Conservation (phyloP, 2,113 vertebrate species). For the Hippocampus guttulatus region DNA sequence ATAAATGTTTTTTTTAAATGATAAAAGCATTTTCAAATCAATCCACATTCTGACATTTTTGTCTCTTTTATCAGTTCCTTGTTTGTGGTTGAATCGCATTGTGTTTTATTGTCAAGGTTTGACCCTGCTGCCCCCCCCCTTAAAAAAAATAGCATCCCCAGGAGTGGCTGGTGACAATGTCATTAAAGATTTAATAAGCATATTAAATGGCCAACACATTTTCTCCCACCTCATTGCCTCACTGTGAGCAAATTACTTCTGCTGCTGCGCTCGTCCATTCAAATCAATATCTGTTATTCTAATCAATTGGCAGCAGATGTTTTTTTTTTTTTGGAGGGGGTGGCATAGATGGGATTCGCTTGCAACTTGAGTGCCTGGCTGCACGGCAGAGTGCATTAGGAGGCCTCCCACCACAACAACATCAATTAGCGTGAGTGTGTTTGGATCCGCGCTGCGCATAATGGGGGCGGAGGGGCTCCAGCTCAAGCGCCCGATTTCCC, state of each 20-base stretch:
- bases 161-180: constrained; percentile 6
- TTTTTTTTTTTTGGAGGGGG: constrained; percentile 2
- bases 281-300: constrained; percentile 60
- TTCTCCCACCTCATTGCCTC: constrained; percentile 36
- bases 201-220: constrained; percentile 39
- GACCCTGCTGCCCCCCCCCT: not conserved
- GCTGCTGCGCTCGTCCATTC: constrained; percentile 36
- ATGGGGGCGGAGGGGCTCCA: not conserved
- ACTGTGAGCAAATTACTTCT: constrained; percentile 32
- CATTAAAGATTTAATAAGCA: constrained; percentile 55
- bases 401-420: constrained; percentile 33
- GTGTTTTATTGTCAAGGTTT: not conserved
- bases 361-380: constrained; percentile 45
- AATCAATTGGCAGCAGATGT: constrained; percentile 65
- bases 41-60: no score
- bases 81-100: not conserved
- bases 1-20: no score
- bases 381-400: constrained; percentile 32
- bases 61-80: not conserved
- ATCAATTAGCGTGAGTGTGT: constrained; percentile 36
- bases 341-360: constrained; percentile 41
- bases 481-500: constrained; percentile 17
- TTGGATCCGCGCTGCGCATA: not conserved
- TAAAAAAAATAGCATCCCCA: not conserved
- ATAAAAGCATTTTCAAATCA: no score